These are phyloP conservation scores for Caligus rogercresseyi DNA, from an alignment of 1,140 invertebrate species.

Conservation along the genomic window DNA sequence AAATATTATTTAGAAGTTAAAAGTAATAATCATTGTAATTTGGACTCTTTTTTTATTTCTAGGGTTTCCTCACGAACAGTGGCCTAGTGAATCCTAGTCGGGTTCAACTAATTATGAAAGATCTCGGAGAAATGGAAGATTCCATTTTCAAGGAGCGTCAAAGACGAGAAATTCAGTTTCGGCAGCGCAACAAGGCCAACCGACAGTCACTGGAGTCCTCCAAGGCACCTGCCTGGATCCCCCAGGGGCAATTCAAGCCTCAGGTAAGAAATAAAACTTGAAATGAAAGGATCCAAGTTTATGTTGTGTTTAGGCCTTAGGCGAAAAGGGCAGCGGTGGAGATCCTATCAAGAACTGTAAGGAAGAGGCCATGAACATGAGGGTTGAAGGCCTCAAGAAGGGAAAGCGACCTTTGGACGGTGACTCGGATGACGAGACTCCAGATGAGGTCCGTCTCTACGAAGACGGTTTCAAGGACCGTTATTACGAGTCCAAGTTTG, in stretches of 20 bases:
- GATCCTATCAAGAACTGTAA: slow-evolving; percentile 26
- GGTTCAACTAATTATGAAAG: slow-evolving; percentile 83
- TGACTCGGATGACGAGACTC: slow-evolving; percentile 52
- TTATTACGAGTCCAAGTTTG: slow-evolving; percentile 96
- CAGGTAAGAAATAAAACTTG: slow-evolving; percentile 29
- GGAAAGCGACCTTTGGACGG: slow-evolving; percentile 28
- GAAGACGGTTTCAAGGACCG: slow-evolving; percentile 94
- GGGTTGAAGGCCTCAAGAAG: slow-evolving; percentile 23
- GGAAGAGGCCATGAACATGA: slow-evolving; percentile 27
- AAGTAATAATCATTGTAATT: too few relatives aligned
- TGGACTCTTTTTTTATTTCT: slow-evolving; percentile 23
- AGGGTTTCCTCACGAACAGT: slow-evolving; percentile 88
- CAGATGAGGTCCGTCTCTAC: slow-evolving; percentile 88
- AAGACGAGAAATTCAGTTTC: slow-evolving; percentile 60
- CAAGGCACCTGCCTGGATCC: slow-evolving; percentile 37
- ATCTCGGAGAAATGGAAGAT: slow-evolving; percentile 85
- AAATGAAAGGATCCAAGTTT: too few relatives aligned
- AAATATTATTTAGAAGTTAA: too few relatives aligned
- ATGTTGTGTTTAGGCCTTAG: neutral
- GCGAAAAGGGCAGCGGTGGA: slow-evolving; percentile 5
- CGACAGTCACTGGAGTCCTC: slow-evolving; percentile 24
- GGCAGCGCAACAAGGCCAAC: slow-evolving; percentile 50
- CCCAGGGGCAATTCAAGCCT: slow-evolving; percentile 54
- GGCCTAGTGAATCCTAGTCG: slow-evolving; percentile 78
- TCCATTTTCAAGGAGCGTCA: slow-evolving; percentile 89